Base-by-base conservation (phyloP, 2,797 vertebrate genomes). In the Sternotherus odoratus region DNA sequence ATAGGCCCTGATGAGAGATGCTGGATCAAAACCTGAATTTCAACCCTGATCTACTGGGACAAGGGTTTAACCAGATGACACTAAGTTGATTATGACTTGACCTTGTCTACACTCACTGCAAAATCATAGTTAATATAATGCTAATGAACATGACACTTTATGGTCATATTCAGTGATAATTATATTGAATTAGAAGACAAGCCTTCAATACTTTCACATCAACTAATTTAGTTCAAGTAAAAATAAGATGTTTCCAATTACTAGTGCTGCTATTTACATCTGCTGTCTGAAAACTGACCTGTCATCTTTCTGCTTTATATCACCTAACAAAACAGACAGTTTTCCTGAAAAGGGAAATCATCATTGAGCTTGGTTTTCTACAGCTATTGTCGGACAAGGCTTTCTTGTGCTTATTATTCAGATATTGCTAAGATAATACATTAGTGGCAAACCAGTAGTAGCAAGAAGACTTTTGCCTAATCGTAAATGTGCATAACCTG, bases 191-290 rank as follows among this genome's bases (percentile, higher is more conserved):
- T 7, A 77, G 66, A 4, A 87, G 43, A 49, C 30, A 69, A 77
- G 15, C 12, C 84, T 56, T 54, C 24, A 51, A 50, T 66, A n/a
- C 78, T 93, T 91, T 63, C 79, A 91, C 51, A 77, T 57, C 88
- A 82, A 77, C 28, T 50, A 36, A 66, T 66, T 36, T 66, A n/a
- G n/a, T 21, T 66, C 33, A 66, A 33, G 50, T 15, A 75, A 80
- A 66, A 89, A 51, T 77, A 74, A 51, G 23, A 2, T 17, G 56
- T 5, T 12, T 92, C 28, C 30, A 36, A 69, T 46, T 85, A 77
- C 82, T 78, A 51, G 63, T 94, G 82, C 13, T 82, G 3, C 86
- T 1, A 0, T 85, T 89, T n/a, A 79, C 10, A 3, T 3, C 81
- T 80, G 63, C 88, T 77, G 26, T 75, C 85, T 77, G 88, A 83